Conservation (phyloP, 2,113 vertebrate genomes). For the Zosterops lateralis region DNA sequence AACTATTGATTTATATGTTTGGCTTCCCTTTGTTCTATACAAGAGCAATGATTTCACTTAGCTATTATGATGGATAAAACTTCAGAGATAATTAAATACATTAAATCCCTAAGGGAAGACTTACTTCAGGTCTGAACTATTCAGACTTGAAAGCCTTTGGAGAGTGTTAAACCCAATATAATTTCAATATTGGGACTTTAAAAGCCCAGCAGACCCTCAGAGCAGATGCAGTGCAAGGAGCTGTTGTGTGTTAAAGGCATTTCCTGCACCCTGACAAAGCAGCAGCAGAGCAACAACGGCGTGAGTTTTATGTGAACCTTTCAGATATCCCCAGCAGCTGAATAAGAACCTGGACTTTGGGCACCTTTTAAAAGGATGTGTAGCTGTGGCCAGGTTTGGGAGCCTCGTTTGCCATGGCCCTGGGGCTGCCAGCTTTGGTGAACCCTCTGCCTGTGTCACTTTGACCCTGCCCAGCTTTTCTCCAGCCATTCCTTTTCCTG, state of each 20-base stretch:
- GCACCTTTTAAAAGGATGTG: neutral
- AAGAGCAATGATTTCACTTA: slow-evolving; percentile 61
- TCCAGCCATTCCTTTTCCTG: neutral
- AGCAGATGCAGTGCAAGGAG: neutral
- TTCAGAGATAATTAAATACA: slow-evolving; percentile 71
- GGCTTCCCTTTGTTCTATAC: slow-evolving; percentile 45
- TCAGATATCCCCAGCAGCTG: neutral
- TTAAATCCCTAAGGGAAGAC: slow-evolving; percentile 61
- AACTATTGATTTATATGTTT: slow-evolving; percentile 68
- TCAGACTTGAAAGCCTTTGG: slow-evolving; percentile 53
- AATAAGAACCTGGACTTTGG: neutral
- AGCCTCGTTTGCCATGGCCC: neutral
- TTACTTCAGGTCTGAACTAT: slow-evolving; percentile 63
- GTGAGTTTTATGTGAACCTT: neutral
- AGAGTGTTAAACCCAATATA: slow-evolving; percentile 35
- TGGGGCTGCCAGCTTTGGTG: neutral
- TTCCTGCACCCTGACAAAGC: neutral
- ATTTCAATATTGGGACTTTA: neutral
- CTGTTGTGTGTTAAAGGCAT: neutral
- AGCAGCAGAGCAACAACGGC: neutral
- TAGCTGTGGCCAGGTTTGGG: neutral
- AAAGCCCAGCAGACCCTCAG: neutral
- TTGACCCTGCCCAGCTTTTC: neutral
- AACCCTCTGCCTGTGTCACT: neutral
- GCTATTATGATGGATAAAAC: slow-evolving; percentile 67